A percentile compares a stretch with the other conserved stretches of the same genome.
These are phyloP conservation scores for Pongo abelii DNA, from an alignment of 2,113 vertebrate species.

Conservation along the genomic window DNA sequence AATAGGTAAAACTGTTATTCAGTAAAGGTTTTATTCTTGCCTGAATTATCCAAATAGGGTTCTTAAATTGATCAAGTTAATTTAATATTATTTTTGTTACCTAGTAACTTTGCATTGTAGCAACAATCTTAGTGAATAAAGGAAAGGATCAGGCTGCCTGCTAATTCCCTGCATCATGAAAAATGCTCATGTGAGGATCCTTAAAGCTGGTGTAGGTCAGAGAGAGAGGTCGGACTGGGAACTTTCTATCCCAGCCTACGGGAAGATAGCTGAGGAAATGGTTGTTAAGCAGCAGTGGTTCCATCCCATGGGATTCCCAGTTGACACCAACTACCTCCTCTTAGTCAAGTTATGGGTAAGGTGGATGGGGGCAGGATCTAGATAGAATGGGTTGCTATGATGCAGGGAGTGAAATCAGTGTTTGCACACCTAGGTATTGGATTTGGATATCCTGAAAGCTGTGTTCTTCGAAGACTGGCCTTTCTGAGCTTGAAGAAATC, in stretches of 20 bases:
- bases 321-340: background rate
- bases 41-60: background rate
- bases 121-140: constrained; percentile 1
- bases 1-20: background rate
- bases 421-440: background rate
- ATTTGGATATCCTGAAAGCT: background rate
- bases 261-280: background rate
- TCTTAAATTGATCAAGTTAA: background rate
- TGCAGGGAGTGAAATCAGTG: background rate
- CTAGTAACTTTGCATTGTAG: background rate
- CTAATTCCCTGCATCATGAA: background rate
- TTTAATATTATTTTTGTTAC: background rate
- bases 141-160: background rate
- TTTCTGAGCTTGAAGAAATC: constrained; percentile 23
- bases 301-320: background rate
- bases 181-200: background rate
- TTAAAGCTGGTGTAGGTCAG: background rate
- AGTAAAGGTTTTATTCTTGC: background rate
- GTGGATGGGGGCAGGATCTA: background rate
- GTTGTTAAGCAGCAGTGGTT: background rate
- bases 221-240: background rate
- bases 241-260: background rate
- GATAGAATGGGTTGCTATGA: background rate
- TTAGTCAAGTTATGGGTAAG: background rate
- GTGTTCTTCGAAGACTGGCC: background rate